Conservation (phyloP, 2,797 vertebrate species). For the Brachymystax lenok region DNA sequence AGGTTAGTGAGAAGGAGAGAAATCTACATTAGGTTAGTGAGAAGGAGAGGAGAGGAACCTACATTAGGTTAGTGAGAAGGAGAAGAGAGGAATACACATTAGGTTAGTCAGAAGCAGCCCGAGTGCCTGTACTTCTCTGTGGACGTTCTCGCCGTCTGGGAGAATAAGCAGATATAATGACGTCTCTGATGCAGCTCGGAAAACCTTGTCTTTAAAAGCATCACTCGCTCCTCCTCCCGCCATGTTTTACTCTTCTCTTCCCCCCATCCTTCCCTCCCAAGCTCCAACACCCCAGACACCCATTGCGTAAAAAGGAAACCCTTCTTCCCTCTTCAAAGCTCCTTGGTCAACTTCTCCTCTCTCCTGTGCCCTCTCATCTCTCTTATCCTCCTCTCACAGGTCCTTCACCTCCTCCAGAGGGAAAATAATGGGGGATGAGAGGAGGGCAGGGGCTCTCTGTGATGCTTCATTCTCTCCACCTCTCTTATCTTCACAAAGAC, state of each 20-base stretch:
- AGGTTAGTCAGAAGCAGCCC: not conserved
- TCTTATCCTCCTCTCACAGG: constrained; percentile 12
- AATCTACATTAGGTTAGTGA: too few relatives aligned
- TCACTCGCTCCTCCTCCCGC: not conserved
- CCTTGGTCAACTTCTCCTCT: not conserved
- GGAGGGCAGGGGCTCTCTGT: constrained; percentile 6
- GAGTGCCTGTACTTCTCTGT: not conserved
- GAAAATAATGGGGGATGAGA: constrained; percentile 20
- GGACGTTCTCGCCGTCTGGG: constrained; percentile 31
- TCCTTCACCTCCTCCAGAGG: constrained; percentile 18
- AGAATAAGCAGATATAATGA: constrained; percentile 54
- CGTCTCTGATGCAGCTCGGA: constrained; percentile 34
- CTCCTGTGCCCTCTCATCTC: constrained; percentile 3
- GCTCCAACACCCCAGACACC: constrained; percentile 15
- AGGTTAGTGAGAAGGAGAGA: too few relatives aligned
- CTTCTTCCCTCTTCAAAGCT: constrained; percentile 7
- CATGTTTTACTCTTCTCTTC: not conserved
- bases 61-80: not conserved
- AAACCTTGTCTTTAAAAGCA: constrained; percentile 39
- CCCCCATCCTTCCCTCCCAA: constrained; percentile 4
- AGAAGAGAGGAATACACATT: not conserved
- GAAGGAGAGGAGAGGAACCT: not conserved
- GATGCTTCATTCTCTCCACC: constrained; percentile 11
- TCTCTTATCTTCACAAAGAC: not conserved
- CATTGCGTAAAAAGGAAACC: not conserved